A percentile compares a stretch with the other conserved stretches of the same genome.
These are phyloP conservation scores for Cliona cf. orientalis DNA, from an alignment of 37 sponge, comb jelly and placozoan species.

Conservation along the genomic window DNA sequence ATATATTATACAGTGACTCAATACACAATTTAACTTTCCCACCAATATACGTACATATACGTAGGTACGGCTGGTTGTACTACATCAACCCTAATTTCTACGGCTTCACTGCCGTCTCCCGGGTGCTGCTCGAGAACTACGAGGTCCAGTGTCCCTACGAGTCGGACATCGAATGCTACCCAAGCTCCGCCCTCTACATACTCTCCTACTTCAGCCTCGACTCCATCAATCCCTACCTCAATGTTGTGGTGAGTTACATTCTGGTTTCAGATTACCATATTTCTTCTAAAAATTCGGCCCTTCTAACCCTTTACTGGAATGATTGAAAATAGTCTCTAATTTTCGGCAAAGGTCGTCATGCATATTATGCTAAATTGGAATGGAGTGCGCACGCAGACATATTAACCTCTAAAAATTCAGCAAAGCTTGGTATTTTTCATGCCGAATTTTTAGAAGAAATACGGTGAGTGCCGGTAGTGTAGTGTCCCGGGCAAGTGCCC, in stretches of 20 bases:
- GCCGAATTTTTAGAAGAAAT: too few species aligned
- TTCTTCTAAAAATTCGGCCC: too few species aligned
- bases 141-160: slow-evolving; percentile 31
- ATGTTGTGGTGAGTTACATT: slow-evolving; percentile 56
- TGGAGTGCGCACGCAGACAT: too few species aligned
- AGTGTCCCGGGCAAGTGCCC: too few species aligned
- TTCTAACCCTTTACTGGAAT: too few species aligned
- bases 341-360: too few species aligned
- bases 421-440: too few species aligned
- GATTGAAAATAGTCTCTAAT: too few species aligned
- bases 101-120: slow-evolving; percentile 66
- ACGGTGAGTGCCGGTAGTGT: too few species aligned
- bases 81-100: slow-evolving; percentile 85
- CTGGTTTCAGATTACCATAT: too few species aligned
- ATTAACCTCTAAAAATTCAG: too few species aligned
- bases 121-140: slow-evolving; percentile 39
- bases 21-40: not conserved
- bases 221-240: slow-evolving; percentile 60
- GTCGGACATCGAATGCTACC: slow-evolving; percentile 76
- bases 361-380: too few species aligned
- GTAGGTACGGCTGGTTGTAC: slow-evolving; percentile 75
- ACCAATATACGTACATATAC: not conserved
- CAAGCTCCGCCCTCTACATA: slow-evolving; percentile 44
- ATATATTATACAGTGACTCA: not conserved
- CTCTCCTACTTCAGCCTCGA: slow-evolving; percentile 58